Evolutionary conservation across 2,888 invertebrate genomes (phyloP), one percentile per base, ranked within the genome.

Genomic region (Thymelicus sylvestris): DNA sequence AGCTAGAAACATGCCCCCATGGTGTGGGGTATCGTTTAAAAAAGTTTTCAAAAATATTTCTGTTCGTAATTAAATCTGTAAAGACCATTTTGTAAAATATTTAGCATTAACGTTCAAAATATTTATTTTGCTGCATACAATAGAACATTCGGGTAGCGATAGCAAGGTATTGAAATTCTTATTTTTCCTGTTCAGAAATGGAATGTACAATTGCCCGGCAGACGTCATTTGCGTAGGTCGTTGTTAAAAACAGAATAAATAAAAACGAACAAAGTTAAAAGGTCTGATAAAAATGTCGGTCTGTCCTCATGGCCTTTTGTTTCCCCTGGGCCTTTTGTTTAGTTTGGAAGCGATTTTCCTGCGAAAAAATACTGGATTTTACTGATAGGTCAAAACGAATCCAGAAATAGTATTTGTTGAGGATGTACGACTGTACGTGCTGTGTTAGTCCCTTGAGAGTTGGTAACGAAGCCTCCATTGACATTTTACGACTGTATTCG

Each of bases 391-490:
- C 8, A 31, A 64, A 50, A 64, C 48, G 38, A 38, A 50, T 12
- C 57, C 57, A 15, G 31, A 57, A 57, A 57, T 57, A 57, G 4
- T 31, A 31, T 31, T 31, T 24, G 31, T 24, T 31, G 57, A 57
- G 44, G 44, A 7, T 7, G 44, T 41, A 41, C 4, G 48, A 19
- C 19, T 19, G 19, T 31, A 57, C 57, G 57, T 57, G 57, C 12
- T 57, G 57, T 50, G 24, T 50, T n/a, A 15, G 31, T 64, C 50
- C 48, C 63, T 15, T 10, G 63, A 5, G 63, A 38, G 63, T n/a
- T 1, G 50, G 48, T 64, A 64, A 64, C 63, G 63, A 64, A 64
- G 63, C n/a, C 62, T 38, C 31, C 50, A 50, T 8, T 50, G 63
- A 48, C 63, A 64, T 15, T 64, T 50, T 64, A 64, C 38, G 50